These are phyloP conservation scores for Mixornis gularis DNA, from an alignment of 2,113 vertebrate species.

Conservation along the genomic window DNA sequence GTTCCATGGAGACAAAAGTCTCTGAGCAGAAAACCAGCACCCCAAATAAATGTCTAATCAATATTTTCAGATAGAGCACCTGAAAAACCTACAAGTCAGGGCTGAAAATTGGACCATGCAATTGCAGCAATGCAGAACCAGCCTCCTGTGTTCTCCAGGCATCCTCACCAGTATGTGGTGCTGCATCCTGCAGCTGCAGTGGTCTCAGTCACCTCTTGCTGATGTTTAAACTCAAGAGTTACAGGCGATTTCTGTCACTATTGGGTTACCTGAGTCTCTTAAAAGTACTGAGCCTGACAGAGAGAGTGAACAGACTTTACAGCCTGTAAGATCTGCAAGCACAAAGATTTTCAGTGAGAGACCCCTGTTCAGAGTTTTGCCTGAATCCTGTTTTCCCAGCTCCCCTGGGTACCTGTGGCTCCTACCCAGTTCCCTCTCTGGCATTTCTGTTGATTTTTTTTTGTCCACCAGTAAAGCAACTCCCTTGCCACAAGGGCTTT, in stretches of 20 bases:
- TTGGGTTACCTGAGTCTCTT: neutral
- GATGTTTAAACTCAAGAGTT: neutral
- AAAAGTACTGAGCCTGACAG: neutral
- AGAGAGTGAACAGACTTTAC: neutral
- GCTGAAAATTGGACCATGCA: neutral
- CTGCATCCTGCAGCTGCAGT: neutral
- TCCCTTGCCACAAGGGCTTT: neutral
- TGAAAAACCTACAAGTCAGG: neutral
- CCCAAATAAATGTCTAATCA: neutral
- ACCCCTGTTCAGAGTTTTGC: neutral
- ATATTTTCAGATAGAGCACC: neutral
- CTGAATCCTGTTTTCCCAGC: neutral
- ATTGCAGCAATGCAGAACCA: neutral
- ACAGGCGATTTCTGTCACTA: neutral
- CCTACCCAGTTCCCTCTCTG: neutral
- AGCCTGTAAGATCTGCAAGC: neutral
- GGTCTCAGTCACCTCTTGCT: neutral
- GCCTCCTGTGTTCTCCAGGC: neutral
- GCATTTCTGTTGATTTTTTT: neutral
- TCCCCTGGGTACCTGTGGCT: neutral
- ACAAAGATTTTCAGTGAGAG: neutral
- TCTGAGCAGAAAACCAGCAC: rapidly evolving
- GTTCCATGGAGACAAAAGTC: neutral
- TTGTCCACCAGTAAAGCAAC: neutral
- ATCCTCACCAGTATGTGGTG: neutral